These are phyloP conservation scores for Anarrhichthys ocellatus DNA, from an alignment of 2,113 vertebrate species.

Conservation along the genomic window DNA sequence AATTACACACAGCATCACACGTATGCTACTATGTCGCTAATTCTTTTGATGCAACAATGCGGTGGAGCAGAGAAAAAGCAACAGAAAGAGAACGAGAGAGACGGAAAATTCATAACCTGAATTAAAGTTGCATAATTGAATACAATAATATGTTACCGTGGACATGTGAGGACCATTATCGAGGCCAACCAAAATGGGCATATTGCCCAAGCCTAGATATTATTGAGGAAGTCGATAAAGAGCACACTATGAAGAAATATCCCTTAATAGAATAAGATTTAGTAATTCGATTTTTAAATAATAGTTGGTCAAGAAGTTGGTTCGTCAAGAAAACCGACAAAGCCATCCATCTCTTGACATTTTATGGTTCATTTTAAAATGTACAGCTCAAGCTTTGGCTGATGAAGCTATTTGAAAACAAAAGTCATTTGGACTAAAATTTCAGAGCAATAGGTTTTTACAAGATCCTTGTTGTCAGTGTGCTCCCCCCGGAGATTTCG, in stretches of 20 bases:
- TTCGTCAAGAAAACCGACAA: not conserved
- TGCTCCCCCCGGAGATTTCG: slow-evolving; percentile 16
- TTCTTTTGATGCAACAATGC: no score
- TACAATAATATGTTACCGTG: no score
- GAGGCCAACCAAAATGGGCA: no score
- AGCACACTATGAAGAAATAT: not conserved
- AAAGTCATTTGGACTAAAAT: slow-evolving; percentile 11
- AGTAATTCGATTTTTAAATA: not conserved
- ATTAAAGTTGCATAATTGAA: no score
- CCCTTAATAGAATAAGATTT: not conserved
- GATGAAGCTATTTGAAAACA: not conserved
- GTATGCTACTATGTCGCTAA: no score
- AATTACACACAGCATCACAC: no score
- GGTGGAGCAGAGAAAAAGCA: no score
- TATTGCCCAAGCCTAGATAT: no score
- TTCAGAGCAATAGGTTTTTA: slow-evolving; percentile 11
- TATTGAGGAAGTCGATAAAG: no score
- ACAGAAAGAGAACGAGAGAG: no score
- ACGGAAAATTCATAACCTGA: no score
- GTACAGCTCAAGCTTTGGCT: slow-evolving; percentile 2
- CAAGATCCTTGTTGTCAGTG: slow-evolving; percentile 25
- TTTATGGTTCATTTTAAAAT: not conserved
- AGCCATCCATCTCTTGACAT: not conserved
- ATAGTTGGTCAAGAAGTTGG: not conserved
- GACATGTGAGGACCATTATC: no score